These are phyloP conservation scores for Crematogaster levior DNA, from an alignment of 2,888 invertebrate species.

Conservation along the genomic window DNA sequence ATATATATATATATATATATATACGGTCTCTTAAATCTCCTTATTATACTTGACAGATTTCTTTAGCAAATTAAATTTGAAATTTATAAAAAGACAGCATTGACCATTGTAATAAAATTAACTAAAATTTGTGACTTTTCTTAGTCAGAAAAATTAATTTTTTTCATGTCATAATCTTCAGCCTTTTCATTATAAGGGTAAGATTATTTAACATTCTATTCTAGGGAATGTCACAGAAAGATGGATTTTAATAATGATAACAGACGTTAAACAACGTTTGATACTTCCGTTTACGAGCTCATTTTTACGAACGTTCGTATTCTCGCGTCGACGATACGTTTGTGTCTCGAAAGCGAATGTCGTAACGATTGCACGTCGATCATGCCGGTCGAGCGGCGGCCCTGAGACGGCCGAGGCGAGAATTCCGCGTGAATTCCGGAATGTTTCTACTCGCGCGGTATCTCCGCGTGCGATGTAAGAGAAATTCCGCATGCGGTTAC, in stretches of 20 bases:
- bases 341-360: slow-evolving; percentile 37
- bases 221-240: no score
- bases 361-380: slow-evolving; percentile 31
- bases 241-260: not conserved
- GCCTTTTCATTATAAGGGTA: not conserved
- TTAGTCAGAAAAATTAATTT: not conserved
- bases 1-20: no score
- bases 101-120: not conserved
- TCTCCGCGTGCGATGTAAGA: slow-evolving; percentile 9
- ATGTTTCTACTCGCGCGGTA: slow-evolving; percentile 48
- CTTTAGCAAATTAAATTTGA: not conserved
- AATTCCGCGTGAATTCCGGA: slow-evolving; percentile 55
- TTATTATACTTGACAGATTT: not conserved
- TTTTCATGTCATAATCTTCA: not conserved
- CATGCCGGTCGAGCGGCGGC: slow-evolving; percentile 28
- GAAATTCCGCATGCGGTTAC: slow-evolving; percentile 56
- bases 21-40: not conserved
- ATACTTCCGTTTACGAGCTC: not conserved
- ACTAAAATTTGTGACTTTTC: not conserved
- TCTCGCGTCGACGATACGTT: not conserved
- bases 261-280: not conserved
- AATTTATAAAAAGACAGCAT: not conserved
- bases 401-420: slow-evolving; percentile 49
- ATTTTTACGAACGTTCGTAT: not conserved
- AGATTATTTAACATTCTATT: not conserved